Evolutionary conservation across 2,797 vertebrate genomes (phyloP), one percentile per base, ranked within the genome.

Genomic region (Phoebastria nigripes): DNA sequence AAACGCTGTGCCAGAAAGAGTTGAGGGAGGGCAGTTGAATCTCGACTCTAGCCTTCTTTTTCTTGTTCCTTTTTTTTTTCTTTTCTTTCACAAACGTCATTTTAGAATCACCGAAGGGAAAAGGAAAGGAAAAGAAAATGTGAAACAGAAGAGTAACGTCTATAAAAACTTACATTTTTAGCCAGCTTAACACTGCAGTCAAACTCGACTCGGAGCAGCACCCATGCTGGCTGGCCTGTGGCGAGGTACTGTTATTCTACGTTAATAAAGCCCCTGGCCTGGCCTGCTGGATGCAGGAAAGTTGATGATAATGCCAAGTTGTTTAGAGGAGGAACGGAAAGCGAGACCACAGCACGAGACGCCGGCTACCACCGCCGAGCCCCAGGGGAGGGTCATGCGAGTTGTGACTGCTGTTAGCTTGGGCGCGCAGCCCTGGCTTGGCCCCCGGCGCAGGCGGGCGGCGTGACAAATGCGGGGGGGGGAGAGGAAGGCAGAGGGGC

Each of bases 151-250:
- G 71, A 85, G 70, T 71, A 95, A 93, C 4, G 2, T 83, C 79
- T 81, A 73, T 82, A 92, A 96, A 97, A 96, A 93, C 82, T 76
- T 77, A 62, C 54, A 73, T 93, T 89, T 95, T 91, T 87, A 79
- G 55, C 62, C 91, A 77, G 73, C 8, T 79, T 84, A 93, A 78
- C 89, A 42, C 58, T 73, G 56, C 66, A 76, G 78, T 85, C 74
- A 20, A 52, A 69, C 55, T 69, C 51, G 56, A 65, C 81, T 97
- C 55, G 67, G 54, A 85, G 82, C 29, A 93, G 78, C 79, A 90
- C 70, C 87, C 88, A 37, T 82, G 84, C 96, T 92, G 81, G 63
- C 86, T 82, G 81, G 86, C 80, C 89, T 74, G 78, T 46, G 47
- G 83, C 29, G 56, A 93, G 66, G 52, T n/a, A 24, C 76, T 55